These are phyloP conservation scores for Mustela lutreola DNA, from an alignment of 2,113 vertebrate genomes.

Conservation along the genomic window DNA sequence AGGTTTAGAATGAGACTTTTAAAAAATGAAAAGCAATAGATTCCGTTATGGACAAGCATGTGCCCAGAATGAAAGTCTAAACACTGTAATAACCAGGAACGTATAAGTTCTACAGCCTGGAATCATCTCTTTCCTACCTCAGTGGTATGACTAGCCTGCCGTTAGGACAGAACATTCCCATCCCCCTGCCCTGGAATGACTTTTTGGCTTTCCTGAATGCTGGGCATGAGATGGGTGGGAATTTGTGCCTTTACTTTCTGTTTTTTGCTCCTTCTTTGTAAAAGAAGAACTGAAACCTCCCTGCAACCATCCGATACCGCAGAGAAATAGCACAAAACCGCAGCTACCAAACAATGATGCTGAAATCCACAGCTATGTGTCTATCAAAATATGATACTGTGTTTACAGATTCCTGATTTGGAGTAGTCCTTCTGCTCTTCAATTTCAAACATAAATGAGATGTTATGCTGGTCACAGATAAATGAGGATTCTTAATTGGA, in stretches of 20 bases:
- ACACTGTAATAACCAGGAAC: not conserved
- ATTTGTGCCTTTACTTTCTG: conserved; percentile 20
- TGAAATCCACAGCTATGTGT: conserved; percentile 71
- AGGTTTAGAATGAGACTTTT: not conserved
- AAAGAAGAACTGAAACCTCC: conserved; percentile 58
- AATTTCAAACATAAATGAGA: conserved; percentile 69
- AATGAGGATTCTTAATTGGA: conserved; percentile 71
- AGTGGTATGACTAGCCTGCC: not conserved
- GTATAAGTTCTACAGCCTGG: not conserved
- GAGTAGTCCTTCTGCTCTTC: conserved; percentile 27
- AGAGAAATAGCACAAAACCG: conserved; percentile 75
- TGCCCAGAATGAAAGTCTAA: conserved; percentile 19
- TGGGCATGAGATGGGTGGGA: not conserved
- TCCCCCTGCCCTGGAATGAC: not conserved
- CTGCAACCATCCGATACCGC: conserved; percentile 41
- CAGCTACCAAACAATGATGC: conserved; percentile 72
- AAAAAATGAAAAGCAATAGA: conserved; percentile 36
- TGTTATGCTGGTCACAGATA: conserved; percentile 63
- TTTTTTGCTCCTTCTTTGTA: conserved; percentile 53
- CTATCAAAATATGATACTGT: conserved; percentile 67
- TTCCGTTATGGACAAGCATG: not conserved
- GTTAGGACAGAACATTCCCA: not conserved
- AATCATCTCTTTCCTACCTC: not conserved
- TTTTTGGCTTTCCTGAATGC: not conserved
- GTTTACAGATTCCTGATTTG: conserved; percentile 61